phyloP scores from a whole-genome alignment of 1,140 invertebrate species.

The Wasmannia auropunctata region DNA sequence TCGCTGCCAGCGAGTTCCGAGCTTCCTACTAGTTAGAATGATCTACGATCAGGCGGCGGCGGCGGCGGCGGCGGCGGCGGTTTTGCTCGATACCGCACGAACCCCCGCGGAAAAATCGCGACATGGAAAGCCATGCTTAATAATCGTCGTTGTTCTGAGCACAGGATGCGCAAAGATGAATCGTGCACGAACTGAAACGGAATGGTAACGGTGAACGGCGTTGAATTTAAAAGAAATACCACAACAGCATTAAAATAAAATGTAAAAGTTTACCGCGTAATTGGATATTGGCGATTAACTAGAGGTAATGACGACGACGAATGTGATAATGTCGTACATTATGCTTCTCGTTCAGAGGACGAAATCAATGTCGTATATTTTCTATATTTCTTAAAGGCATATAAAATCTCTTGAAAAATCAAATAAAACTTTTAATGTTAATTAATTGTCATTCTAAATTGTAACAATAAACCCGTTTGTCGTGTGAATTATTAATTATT shows the following conservation, averaged over 20 bases:
- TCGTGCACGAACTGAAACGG: conserved; percentile 28
- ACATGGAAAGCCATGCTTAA: conserved; percentile 61
- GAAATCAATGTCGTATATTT: conserved; percentile 23
- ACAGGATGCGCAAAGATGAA: background rate
- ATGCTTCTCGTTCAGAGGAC: conserved; percentile 10
- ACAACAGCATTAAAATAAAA: conserved; percentile 12
- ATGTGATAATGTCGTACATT: conserved; percentile 59
- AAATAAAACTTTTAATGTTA: background rate
- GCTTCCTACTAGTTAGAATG: conserved; percentile 47
- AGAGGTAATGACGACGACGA: conserved; percentile 64
- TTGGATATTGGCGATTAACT: conserved; percentile 69
- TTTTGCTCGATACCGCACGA: conserved; percentile 37
- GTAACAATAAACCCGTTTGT: background rate
- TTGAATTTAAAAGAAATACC: conserved; percentile 66
- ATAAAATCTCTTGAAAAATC: background rate
- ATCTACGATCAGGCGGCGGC: conserved; percentile 33
- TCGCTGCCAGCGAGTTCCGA: conserved; percentile 36
- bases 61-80: background rate
- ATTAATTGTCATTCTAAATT: conserved; percentile 27
- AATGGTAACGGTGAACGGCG: conserved; percentile 69
- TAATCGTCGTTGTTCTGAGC: conserved; percentile 47
- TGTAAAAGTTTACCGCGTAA: conserved; percentile 57
- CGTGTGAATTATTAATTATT: background rate
- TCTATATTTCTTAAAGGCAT: conserved; percentile 53
- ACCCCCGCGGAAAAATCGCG: conserved; percentile 45